phyloP scores from a whole-genome alignment of 2,888 invertebrate species.

The Mythimna pallens region DNA sequence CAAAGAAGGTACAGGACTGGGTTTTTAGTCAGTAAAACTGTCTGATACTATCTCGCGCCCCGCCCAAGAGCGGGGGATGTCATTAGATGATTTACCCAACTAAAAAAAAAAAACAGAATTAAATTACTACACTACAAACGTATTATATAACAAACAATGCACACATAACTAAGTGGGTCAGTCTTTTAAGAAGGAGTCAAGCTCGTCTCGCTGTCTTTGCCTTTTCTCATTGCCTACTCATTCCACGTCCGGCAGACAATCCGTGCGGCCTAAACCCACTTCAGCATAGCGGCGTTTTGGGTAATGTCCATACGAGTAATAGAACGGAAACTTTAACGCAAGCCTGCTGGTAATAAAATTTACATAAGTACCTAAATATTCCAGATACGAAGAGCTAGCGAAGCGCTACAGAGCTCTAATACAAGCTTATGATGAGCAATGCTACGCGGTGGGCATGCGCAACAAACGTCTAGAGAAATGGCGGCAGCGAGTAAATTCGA shows the following conservation, averaged over 20 bases:
- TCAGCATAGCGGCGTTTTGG: background rate
- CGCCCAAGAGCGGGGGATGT: too few relatives aligned
- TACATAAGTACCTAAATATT: conserved; percentile 5
- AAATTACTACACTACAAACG: too few relatives aligned
- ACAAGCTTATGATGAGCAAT: conserved; percentile 78
- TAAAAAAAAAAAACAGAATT: too few relatives aligned
- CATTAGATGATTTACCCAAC: too few relatives aligned
- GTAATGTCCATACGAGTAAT: background rate
- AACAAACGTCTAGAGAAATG: conserved; percentile 72
- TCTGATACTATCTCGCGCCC: too few relatives aligned
- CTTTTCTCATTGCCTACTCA: background rate
- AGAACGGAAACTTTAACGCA: background rate
- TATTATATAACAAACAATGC: too few relatives aligned
- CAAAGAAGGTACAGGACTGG: too few relatives aligned
- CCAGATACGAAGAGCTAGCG: conserved; percentile 83
- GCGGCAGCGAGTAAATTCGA: conserved; percentile 65
- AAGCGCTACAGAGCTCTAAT: conserved; percentile 81
- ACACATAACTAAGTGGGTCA: too few relatives aligned
- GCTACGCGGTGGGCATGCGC: conserved; percentile 67
- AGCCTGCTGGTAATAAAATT: background rate
- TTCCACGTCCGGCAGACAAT: too few relatives aligned
- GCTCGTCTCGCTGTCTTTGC: background rate
- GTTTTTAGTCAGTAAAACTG: too few relatives aligned
- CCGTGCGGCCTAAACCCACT: background rate
- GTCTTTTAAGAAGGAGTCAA: background rate